Percentiles rank a stretch among this genome's conserved stretches.
phyloP scores from a whole-genome alignment of 2,113 vertebrate genomes.

The Bothrops jararaca region DNA sequence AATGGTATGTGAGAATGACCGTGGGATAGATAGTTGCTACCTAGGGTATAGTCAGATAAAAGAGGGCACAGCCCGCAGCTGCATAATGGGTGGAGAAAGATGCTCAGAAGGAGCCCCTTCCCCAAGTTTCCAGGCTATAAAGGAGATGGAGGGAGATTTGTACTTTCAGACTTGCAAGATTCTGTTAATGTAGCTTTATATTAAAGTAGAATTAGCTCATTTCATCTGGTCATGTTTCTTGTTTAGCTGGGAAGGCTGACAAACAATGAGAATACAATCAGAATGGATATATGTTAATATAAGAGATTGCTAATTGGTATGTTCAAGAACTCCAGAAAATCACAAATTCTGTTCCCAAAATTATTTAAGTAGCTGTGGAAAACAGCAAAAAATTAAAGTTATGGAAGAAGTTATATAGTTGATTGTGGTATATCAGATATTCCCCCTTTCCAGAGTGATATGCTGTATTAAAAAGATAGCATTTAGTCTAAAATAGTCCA shows the following conservation, averaged over 20 bases:
- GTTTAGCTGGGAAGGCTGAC: neutral
- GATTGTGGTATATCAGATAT: conserved; percentile 8
- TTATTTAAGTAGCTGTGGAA: neutral
- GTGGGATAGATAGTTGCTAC: neutral
- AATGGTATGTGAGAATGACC: neutral
- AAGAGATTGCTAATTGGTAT: neutral
- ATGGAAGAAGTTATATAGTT: neutral
- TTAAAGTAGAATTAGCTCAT: neutral
- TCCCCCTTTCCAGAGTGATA: neutral
- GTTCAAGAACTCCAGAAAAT: neutral
- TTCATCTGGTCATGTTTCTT: neutral
- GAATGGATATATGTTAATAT: neutral
- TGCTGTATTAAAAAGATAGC: neutral
- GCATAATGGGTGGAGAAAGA: neutral
- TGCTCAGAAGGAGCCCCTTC: neutral
- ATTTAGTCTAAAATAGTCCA: conserved; percentile 16
- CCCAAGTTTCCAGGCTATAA: neutral
- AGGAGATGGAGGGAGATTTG: neutral
- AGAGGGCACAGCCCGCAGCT: neutral
- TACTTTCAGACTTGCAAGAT: neutral
- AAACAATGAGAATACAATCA: neutral
- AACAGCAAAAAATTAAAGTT: neutral
- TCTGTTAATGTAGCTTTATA: neutral
- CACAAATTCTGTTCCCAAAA: neutral
- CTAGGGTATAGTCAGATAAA: neutral